Base-by-base conservation (phyloP, 2,797 vertebrate genomes). In the Meriones psammophilus region DNA sequence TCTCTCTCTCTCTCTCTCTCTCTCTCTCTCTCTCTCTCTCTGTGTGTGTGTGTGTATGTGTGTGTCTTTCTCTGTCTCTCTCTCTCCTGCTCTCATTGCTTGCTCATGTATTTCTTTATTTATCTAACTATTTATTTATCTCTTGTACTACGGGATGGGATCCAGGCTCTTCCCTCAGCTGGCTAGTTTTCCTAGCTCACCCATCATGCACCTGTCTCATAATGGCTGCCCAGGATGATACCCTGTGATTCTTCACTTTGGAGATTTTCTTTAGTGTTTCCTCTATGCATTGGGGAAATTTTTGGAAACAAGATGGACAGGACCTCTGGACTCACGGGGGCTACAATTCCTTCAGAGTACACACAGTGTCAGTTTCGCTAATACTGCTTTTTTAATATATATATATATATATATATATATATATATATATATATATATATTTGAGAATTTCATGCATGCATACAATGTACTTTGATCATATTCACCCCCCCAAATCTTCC, bases 131-230 rank as follows among this genome's bases (percentile, higher is more conserved):
- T 56, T 56, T 33, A 10, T 28, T 28, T 8, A 14, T 46, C 15
- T 88, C 33, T 33, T 26, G 5, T 0, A 3, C 0, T 50, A 0
- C 4, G 3, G 5, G 22, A 5, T 6, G 3, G 5, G 22, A 5
- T 13, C 28, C 33, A 4, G 14, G 60, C 8, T 88, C n/a, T 71
- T 71, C 5, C 8, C 74, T 62, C 64, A 56, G 88, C 79, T 56
- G 76, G 33, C 14, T 8, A 14, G 9, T 79, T 90, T 93, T 33
- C 18, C 46, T 56, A 60, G 18, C 33, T 91, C 84, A 88, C 24
- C 89, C n/a, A 28, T 88, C 62, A 33, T 9, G 8, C 3, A 73
- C 33, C 69, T 87, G n/a, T 56, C 30, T 83, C 83, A 7, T 56
- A 50, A 39, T n/a, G 17, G 71, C 87, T 30, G 5, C 30, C 18